Conservation (phyloP, 2,797 vertebrate species). For the Euthynnus affinis region DNA sequence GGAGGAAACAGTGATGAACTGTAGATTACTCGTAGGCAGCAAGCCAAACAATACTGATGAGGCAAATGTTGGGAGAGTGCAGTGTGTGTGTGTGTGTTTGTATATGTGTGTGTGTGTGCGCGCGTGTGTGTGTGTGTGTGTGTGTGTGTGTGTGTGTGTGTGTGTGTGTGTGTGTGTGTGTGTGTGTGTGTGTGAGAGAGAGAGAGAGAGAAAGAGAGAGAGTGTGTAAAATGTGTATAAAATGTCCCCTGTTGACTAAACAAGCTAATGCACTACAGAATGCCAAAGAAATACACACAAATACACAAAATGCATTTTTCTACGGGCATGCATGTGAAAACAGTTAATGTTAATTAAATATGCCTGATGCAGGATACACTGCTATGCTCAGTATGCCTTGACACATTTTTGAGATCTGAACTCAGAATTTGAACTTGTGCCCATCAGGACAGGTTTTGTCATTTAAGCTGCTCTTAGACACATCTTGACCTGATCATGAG, state of each 20-base stretch:
- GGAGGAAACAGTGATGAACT: slow-evolving; percentile 22
- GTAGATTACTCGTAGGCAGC: slow-evolving; percentile 37
- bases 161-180: not conserved
- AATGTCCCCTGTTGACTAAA: slow-evolving; percentile 1
- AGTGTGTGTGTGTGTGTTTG: slow-evolving; percentile 7
- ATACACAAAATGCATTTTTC: not conserved
- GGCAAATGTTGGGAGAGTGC: slow-evolving; percentile 30
- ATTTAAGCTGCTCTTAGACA: not conserved
- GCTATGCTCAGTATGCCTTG: not conserved
- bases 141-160: not conserved
- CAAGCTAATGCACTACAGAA: not conserved
- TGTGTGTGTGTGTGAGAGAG: not conserved
- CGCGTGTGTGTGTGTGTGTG: too few species aligned
- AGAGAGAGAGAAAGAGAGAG: too few species aligned
- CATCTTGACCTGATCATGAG: not conserved
- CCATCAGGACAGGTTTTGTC: not conserved
- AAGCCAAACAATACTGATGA: slow-evolving; percentile 55
- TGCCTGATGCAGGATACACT: not conserved
- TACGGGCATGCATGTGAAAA: not conserved
- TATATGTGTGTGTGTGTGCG: slow-evolving; percentile 27
- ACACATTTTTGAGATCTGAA: too few species aligned
- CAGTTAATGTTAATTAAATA: not conserved
- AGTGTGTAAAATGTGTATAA: not conserved
- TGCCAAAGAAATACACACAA: not conserved
- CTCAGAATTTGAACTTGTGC: not conserved